Base-by-base conservation (phyloP, 2,888 invertebrate genomes). In the Cheilosia scutellata region DNA sequence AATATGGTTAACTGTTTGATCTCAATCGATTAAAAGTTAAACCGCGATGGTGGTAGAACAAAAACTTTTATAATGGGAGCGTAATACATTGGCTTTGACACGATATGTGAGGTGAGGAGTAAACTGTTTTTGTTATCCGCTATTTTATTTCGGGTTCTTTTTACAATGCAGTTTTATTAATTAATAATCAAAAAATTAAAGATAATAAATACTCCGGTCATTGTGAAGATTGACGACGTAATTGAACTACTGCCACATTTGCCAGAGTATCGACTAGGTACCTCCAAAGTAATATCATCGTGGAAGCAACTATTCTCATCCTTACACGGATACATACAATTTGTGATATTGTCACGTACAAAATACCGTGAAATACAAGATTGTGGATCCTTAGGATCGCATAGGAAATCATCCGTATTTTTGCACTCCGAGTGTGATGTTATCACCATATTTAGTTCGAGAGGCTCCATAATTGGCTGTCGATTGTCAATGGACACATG, bases 201-300 rank as follows among this genome's bases (percentile, higher is more conserved):
- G n/a, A n/a, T n/a, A n/a, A n/a, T n/a, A n/a, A n/a, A n/a, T 16
- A 92, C 92, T 7, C 91, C 92, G 16, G 91, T 82, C 92, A 92
- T 91, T 27, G 92, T 92, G 47, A 92, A 92, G 9, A 92, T 91
- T 16, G 92, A 88, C 4, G 92, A 92, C 5, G 91, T 92, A 7
- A 92, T 90, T 2, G 92, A 92, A 79, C 91, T 92, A 25, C 92
- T 82, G 91, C 91, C 74, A 92, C 91, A 83, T 91, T 91, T 9
- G 91, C 89, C n/a, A n/a, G n/a, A 0, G 90, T 89, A 57, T 92
- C 91, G 0, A 90, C 88, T n/a, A n/a, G n/a, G n/a, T 65, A 90
- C 90, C 6, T 90, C 90, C 1, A 87, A 75, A 0, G 88, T 88
- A 13, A 90, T 88, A n/a, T 88, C 90, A 80, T 91, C 90, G 49